Percentiles rank a stretch among this genome's conserved stretches.
phyloP scores from a whole-genome alignment of 2,797 vertebrate species.

The Bucorvus abyssinicus region DNA sequence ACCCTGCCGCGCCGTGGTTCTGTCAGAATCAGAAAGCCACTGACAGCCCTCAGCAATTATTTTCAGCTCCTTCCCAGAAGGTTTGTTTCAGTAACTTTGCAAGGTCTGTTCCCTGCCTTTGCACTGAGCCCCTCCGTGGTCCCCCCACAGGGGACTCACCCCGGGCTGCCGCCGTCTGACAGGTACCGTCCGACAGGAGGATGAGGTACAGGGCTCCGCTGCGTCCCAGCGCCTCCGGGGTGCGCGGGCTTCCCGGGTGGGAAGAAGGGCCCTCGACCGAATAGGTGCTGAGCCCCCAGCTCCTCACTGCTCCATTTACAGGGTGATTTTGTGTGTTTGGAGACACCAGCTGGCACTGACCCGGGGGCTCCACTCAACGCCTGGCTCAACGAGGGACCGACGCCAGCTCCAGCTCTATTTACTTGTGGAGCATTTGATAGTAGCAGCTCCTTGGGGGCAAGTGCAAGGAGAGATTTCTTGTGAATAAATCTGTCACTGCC shows the following conservation, averaged over 20 bases:
- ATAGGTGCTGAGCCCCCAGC: background rate
- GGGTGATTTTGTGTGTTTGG: background rate
- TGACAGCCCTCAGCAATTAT: background rate
- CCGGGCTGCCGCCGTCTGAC: rapidly evolving
- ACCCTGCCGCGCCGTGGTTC: background rate
- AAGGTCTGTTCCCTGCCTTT: background rate
- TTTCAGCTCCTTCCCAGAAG: conserved; percentile 4
- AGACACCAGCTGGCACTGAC: background rate
- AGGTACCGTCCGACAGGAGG: rapidly evolving
- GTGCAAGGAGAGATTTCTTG: background rate
- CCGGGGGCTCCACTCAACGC: rapidly evolving
- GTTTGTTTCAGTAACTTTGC: background rate
- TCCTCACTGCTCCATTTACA: rapidly evolving
- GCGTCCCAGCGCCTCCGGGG: rapidly evolving
- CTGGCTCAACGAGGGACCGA: background rate
- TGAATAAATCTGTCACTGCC: background rate
- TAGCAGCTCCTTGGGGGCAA: background rate
- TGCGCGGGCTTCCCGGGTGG: background rate
- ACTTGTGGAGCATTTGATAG: background rate
- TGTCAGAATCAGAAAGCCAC: background rate
- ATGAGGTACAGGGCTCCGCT: background rate
- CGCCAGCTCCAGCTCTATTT: background rate
- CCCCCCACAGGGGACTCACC: background rate
- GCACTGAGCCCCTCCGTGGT: rapidly evolving
- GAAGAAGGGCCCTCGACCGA: rapidly evolving